phyloP scores from a whole-genome alignment of 2,888 invertebrate species.

The Charanyca ferruginea region DNA sequence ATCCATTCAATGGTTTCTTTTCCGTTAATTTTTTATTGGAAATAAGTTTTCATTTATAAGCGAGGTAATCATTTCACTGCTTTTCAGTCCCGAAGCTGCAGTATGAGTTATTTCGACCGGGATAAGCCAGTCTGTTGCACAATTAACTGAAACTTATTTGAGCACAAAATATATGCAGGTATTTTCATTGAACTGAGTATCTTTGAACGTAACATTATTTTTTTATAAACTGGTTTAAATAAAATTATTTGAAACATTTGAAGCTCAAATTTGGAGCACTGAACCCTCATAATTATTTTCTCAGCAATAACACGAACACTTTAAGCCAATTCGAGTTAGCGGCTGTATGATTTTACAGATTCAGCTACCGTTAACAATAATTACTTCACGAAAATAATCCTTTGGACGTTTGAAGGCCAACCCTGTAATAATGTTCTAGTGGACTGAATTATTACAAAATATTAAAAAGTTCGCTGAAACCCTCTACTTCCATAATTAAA shows the following conservation, averaged over 20 bases:
- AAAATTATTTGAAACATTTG: slow-evolving; percentile 28
- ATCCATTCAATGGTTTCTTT: no score
- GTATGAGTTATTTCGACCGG: neutral
- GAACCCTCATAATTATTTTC: slow-evolving; percentile 1
- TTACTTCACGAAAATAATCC: slow-evolving; percentile 27
- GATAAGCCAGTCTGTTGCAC: neutral
- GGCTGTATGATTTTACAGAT: slow-evolving; percentile 18
- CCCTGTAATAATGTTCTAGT: slow-evolving; percentile 24
- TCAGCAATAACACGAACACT: slow-evolving; percentile 2
- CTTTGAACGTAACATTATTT: neutral
- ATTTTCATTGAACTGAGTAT: no score
- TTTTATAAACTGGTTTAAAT: neutral
- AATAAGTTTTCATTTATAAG: no score
- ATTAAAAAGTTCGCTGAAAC: slow-evolving; percentile 46
- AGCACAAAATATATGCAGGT: neutral
- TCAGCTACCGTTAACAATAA: slow-evolving; percentile 14
- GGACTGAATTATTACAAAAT: slow-evolving; percentile 48
- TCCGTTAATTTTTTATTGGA: no score
- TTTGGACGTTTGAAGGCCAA: slow-evolving; percentile 24
- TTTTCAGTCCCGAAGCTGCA: no score
- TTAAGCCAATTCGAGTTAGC: slow-evolving; percentile 15
- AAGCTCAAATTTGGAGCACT: neutral
- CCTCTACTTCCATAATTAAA: slow-evolving; percentile 36
- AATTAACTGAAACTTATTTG: no score
- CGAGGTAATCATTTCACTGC: no score